These are phyloP conservation scores for Eufriesea mexicana DNA, from an alignment of 1,140 invertebrate genomes.

Conservation along the genomic window DNA sequence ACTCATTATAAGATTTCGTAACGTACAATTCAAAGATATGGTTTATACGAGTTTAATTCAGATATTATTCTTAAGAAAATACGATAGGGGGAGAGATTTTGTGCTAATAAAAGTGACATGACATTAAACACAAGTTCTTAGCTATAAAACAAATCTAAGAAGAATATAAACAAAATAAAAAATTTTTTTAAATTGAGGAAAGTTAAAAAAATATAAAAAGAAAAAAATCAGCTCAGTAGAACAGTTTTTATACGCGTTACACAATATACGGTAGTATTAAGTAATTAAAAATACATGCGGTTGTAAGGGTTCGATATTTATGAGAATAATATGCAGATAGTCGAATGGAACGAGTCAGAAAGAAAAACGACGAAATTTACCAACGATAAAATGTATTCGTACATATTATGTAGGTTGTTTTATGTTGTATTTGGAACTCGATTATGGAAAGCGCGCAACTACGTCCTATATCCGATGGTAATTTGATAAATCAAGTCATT, in stretches of 20 bases:
- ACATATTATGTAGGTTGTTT: background rate
- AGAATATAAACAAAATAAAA: background rate
- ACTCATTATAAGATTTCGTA: background rate
- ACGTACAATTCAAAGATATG: background rate
- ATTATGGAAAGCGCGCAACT: conserved; percentile 48
- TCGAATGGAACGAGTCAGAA: background rate
- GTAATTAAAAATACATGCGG: background rate
- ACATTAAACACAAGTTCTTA: background rate
- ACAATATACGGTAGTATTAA: background rate
- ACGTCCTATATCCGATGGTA: conserved; percentile 48
- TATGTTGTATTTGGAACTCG: conserved; percentile 37
- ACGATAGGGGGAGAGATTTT: background rate
- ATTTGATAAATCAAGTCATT: conserved; percentile 52
- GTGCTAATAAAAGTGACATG: background rate
- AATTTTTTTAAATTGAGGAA: too few species aligned
- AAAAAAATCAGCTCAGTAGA: too few species aligned
- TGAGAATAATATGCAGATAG: background rate
- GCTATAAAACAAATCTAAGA: background rate
- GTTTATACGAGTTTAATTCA: background rate
- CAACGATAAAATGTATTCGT: conserved; percentile 3
- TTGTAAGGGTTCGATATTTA: background rate
- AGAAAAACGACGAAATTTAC: conserved; percentile 14
- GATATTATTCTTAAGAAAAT: background rate
- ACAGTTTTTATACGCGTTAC: background rate
- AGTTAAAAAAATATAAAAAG: too few species aligned